Conservation (phyloP, 2,113 vertebrate species). For the Pelecanoides urinatrix region DNA sequence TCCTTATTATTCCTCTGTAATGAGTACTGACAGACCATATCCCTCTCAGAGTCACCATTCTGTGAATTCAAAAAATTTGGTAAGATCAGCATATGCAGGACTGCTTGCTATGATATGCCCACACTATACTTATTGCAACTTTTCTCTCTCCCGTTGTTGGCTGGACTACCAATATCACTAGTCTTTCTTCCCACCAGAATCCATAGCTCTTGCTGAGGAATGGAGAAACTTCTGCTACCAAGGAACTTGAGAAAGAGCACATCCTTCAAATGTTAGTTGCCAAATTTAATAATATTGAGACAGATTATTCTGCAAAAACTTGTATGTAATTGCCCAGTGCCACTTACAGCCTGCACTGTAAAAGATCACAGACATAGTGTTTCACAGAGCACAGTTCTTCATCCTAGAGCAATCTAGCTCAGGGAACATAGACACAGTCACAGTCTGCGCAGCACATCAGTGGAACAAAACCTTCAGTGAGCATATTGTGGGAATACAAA, state of each 20-base stretch:
- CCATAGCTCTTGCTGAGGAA: not conserved
- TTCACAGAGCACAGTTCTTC: not conserved
- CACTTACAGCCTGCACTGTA: not conserved
- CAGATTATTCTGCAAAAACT: not conserved
- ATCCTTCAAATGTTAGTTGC: not conserved
- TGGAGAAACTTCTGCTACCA: not conserved
- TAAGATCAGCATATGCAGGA: not conserved
- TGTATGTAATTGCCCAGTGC: not conserved
- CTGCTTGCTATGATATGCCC: not conserved
- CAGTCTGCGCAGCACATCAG: not conserved
- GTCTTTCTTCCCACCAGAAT: not conserved
- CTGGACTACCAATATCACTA: not conserved
- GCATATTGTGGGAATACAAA: not conserved
- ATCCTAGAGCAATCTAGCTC: not conserved
- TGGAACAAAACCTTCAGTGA: not conserved
- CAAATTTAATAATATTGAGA: not conserved
- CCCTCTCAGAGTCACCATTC: not conserved
- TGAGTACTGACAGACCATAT: not conserved
- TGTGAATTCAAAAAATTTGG: not conserved
- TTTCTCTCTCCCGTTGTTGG: not conserved
- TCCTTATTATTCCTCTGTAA: not conserved
- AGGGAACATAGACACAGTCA: not conserved
- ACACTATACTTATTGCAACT: not conserved
- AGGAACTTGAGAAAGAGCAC: not conserved
- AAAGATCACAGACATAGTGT: not conserved